phyloP scores from a whole-genome alignment of 2,888 invertebrate species.

The Drosophila anomalata region DNA sequence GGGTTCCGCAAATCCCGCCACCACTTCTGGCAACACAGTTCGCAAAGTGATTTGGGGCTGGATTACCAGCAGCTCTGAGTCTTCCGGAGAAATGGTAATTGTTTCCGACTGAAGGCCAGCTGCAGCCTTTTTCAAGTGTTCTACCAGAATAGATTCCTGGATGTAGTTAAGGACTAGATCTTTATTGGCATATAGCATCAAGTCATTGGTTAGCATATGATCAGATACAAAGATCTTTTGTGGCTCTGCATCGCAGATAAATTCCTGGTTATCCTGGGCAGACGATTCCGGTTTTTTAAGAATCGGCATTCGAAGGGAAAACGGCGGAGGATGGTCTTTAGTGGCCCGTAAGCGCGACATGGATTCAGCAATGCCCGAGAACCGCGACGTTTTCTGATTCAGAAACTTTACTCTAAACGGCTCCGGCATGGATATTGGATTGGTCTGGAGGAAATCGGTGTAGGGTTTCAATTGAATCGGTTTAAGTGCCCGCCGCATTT shows the following conservation, averaged over 20 bases:
- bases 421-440: not conserved
- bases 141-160: conserved; percentile 59
- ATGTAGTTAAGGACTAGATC: conserved; percentile 33
- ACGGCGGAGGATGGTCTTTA: not conserved
- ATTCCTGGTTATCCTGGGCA: not conserved
- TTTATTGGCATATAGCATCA: conserved; percentile 29
- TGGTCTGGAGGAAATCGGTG: not conserved
- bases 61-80: conserved; percentile 84
- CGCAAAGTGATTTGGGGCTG: conserved; percentile 84
- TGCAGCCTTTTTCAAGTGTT: conserved; percentile 76
- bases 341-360: conserved; percentile 15
- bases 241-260: not conserved
- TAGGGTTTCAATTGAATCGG: conserved; percentile 2
- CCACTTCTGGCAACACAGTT: conserved; percentile 84
- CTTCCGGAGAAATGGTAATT: conserved; percentile 84
- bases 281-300: not conserved
- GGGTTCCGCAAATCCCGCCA: conserved; percentile 82
- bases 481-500: not conserved
- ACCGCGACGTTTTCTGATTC: not conserved
- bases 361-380: conserved; percentile 1
- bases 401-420: not conserved
- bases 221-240: conserved; percentile 60
- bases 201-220: conserved; percentile 42
- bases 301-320: not conserved
- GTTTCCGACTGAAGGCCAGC: conserved; percentile 87